Evolutionary conservation across 2,797 vertebrate genomes (phyloP).

Genomic region (Spondyliosoma cantharus): DNA sequence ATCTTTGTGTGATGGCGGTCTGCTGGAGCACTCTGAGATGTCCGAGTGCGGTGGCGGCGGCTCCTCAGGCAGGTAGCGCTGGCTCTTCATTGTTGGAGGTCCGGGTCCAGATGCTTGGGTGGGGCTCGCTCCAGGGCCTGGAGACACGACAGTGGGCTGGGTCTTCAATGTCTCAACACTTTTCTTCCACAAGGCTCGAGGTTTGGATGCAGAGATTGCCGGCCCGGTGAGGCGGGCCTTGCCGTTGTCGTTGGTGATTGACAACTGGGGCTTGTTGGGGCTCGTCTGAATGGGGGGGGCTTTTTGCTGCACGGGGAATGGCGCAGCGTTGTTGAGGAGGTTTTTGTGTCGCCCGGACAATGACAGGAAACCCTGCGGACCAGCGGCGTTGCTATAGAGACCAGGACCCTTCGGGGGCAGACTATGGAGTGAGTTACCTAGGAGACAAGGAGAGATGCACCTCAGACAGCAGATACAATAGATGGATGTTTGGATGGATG

Average conservation of each 20-base stretch:
- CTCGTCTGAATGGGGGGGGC: constrained; percentile 86
- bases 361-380: constrained; percentile 90
- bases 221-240: constrained; percentile 79
- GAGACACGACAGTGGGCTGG: constrained; percentile 78
- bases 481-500: constrained; percentile 62
- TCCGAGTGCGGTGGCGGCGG: constrained; percentile 90
- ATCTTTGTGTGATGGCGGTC: constrained; percentile 89
- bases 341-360: constrained; percentile 92
- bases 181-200: constrained; percentile 96
- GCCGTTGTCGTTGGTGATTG: constrained; percentile 87
- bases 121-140: constrained; percentile 76
- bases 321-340: constrained; percentile 94
- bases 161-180: constrained; percentile 94
- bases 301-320: constrained; percentile 85
- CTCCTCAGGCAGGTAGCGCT: constrained; percentile 95
- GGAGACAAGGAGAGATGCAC: constrained; percentile 77
- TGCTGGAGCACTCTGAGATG: constrained; percentile 92
- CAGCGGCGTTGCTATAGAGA: constrained; percentile 91
- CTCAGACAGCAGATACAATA: constrained; percentile 73
- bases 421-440: constrained; percentile 86
- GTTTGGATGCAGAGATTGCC: constrained; percentile 84
- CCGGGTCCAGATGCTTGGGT: constrained; percentile 81
- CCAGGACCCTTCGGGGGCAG: constrained; percentile 91
- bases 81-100: constrained; percentile 88
- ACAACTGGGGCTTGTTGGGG: constrained; percentile 92